Evolutionary conservation across 2,113 vertebrate genomes (phyloP), one percentile per base, ranked within the genome.

Genomic region (Phrynosoma blainvillii): DNA sequence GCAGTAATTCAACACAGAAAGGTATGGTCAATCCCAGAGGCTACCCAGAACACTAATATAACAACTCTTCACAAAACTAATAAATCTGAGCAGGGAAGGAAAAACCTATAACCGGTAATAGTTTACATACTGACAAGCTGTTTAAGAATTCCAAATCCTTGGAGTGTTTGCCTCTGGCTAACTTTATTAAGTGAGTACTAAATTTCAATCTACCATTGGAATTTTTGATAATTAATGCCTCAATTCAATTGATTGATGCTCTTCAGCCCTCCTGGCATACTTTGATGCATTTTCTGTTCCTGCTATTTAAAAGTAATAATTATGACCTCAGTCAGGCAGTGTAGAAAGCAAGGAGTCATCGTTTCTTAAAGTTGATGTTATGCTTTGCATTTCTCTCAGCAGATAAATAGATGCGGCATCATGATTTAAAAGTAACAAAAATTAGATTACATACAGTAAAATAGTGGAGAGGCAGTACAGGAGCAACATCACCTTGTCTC

Each of bases 251-350:
- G 27, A 75, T 59, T 40, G 40, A 59, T 84, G 71, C 32, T 4
- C 36, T 84, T 32, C 52, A 40, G 47, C 71, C n/a, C 21, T 32
- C 66, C 27, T 73, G 81, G 27, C 54, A 68, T 4, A 42, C 66
- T 75, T 75, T 84, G 70, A 84, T 54, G 71, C 32, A 6, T 56
- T 52, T 40, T 75, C 54, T 40, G 12, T n/a, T n/a, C 54, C n/a
- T 84, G 32, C 18, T 30, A 40, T 84, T 75, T 84, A 75, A 32
- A 75, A 62, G 36, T 59, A 75, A 84, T 32, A 75, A 75, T 74
- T 84, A 56, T 36, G 20, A 42, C 27, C 66, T 12, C 52, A 52
- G 66, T 52, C 82, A 71, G 27, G 62, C 65, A 68, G 12, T 14
- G 11, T 68, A 70, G 62, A 27, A 47, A 70, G 40, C 65, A 73